Evolutionary conservation across 2,888 invertebrate species (phyloP), one percentile per base, ranked within the genome.

Genomic region (Lomographa bimaculata): DNA sequence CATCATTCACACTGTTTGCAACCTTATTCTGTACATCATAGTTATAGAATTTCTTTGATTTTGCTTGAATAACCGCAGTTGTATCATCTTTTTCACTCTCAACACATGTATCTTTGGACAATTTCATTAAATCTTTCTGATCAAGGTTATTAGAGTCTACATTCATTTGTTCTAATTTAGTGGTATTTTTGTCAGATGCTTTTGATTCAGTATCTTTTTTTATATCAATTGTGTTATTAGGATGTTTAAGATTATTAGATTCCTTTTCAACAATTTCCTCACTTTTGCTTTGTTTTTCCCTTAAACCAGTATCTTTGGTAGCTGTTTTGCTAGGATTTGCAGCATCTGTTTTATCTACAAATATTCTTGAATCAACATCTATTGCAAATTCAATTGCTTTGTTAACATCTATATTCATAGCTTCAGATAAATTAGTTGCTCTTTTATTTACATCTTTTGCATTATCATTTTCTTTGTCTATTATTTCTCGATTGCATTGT

Each of bases 1-100:
- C 30, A 32, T 46, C 47, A 19, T 40, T 50, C 6, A 39, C 44
- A 34, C 37, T 39, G 23, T 35, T 41, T 14, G 48, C 51, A 23
- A 39, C 49, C 34, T 34, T 54, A 32, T 60, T 59, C 18, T 57
- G 49, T 14, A 54, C 57, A 21, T 65, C 53, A 27, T 49, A 55
- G 16, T 38, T 28, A 8, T 18, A 14, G 21, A 27, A n/a, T 7
- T 16, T 5, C 3, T 28, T 27, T 19, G 23, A 27, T 2, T 9
- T 12, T 14, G 2, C 14, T 14, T 14, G 2, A n/a, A n/a, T n/a
- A n/a, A n/a, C n/a, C n/a, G 14, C 20, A 8, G 8, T 12, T 6
- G 7, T 9, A 1, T 18, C 36, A 4, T 5, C 7, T 10, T 9
- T 26, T 23, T 32, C 28, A 29, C 2, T 7, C 16, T n/a, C 19